Evolutionary conservation across 2,113 vertebrate genomes (phyloP), one percentile per base, ranked within the genome.

Genomic region (Pelecanoides urinatrix): DNA sequence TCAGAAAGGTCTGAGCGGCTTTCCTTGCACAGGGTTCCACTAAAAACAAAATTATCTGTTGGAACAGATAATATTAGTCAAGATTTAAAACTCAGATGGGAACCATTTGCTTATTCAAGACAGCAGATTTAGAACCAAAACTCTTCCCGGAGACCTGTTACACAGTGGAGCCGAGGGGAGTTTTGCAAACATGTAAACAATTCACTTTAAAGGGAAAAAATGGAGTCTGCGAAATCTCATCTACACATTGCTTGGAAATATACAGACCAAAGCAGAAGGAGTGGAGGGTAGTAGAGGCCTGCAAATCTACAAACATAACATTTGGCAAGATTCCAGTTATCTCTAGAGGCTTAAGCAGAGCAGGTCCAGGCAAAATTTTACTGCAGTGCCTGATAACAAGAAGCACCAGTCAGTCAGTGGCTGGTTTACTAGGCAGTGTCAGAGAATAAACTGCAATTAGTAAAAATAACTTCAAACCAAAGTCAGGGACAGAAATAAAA

Each of bases 161-260:
- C 18, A 25, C 66, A 92, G 84, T 70, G 79, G 74, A 91, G 53
- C 87, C 0, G 1, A 86, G 59, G 61, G 82, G n/a, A 94, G 82
- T 63, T 95, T 59, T 93, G 53, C 90, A 96, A 96, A 94, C 78
- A 71, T 3, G 42, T 87, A 96, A 97, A 95, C 88, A 94, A 88
- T 80, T 90, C 85, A 74, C 85, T 96, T 92, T 66, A 86, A 94
- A 88, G 82, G 36, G 22, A 18, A 90, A 89, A 95, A 92, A 73
- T 2, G 7, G 63, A 86, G 90, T 13, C 93, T 95, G 95, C 62
- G 88, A 83, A 90, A 83, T 83, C 90, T 96, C 88, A 90, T 94
- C 63, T 70, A 71, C 63, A 62, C 42, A 10, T 36, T 62, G 67
- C 82, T 83, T 70, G 23, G 81, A 93, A 95, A 96, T 55, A 34